A percentile compares a stretch with the other conserved stretches of the same genome.
phyloP scores from a whole-genome alignment of 2,797 vertebrate genomes.

The Brachymystax lenok region DNA sequence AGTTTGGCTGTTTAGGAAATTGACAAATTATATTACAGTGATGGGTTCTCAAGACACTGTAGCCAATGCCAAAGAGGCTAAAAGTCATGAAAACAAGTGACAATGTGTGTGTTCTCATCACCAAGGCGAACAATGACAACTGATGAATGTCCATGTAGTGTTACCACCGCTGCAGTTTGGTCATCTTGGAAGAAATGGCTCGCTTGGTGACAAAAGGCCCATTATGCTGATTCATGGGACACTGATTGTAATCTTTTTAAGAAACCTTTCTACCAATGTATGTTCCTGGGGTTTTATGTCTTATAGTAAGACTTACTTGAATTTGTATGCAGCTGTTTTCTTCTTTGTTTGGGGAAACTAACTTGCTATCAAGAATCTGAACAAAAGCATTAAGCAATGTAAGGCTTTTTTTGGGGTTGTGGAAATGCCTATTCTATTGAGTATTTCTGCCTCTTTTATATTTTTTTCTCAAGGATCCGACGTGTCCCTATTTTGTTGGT shows the following conservation, averaged over 20 bases:
- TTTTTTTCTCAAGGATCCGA: conserved; percentile 26
- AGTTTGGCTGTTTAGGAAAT: conserved; percentile 61
- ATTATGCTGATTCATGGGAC: conserved; percentile 74
- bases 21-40: conserved; percentile 63
- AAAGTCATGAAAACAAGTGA: conserved; percentile 45
- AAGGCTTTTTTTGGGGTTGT: conserved; percentile 70
- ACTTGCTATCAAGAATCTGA: conserved; percentile 65
- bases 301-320: conserved; percentile 87
- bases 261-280: conserved; percentile 74
- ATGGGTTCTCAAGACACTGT: conserved; percentile 57
- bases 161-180: conserved; percentile 52
- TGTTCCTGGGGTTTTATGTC: conserved; percentile 76
- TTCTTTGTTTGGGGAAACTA: conserved; percentile 74
- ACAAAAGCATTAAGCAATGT: conserved; percentile 67
- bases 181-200: conserved; percentile 63
- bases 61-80: conserved; percentile 69
- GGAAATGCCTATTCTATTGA: conserved; percentile 70
- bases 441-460: conserved; percentile 62
- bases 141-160: conserved; percentile 63
- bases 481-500: conserved; percentile 56
- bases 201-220: conserved; percentile 61
- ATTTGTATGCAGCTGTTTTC: conserved; percentile 76
- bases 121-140: conserved; percentile 43
- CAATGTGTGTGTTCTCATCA: conserved; percentile 18
- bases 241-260: conserved; percentile 74